Base-by-base conservation (phyloP, 1,140 invertebrate species). In the Trichonephila inaurata region DNA sequence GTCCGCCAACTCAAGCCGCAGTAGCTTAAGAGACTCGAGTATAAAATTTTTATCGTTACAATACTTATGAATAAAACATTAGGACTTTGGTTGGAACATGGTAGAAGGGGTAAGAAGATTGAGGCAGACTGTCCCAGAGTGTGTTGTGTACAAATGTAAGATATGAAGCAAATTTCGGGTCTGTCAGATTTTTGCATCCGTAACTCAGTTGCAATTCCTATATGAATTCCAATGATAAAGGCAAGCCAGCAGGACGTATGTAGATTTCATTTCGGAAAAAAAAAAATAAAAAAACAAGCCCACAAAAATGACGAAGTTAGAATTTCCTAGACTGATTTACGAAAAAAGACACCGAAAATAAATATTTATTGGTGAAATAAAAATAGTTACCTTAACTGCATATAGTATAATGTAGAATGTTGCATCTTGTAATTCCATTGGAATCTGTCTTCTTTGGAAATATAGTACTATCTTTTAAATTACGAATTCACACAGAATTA, bases 91-190 rank as follows among this genome's bases (percentile, higher is more conserved):
- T 40, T 16, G 69, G 24, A 19, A 28, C 51, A 51, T 51, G 18
- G 21, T 14, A 58, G 44, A 24, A 44, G n/a, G 82, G 16, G 51
- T n/a, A 60, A 83, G 82, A 58, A 58, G 82, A 83, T 58, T 58
- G 82, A 83, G 21, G 51, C 44, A n/a, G 19, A 18, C 51, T 14
- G 19, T 83, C 44, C 82, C 82, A 16, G 19, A 19, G 82, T 83
- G 82, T 58, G 28, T 19, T 33, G 72, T 77, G 28, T 33, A 40
- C 72, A 58, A 83, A 83, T n/a, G 51, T n/a, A 83, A 83, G 82
- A 83, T 83, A 83, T 83, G 82, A 83, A 60, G 82, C 82, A 83
- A 83, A 83, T 83, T 83, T 83, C 44, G 44, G 58, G n/a, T 83
- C 51, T 83, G 82, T 83, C 82, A 83, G 82, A 83, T 83, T 83